Conservation (phyloP, 1,140 invertebrate species). For the Caenorhabditis inopinata region DNA sequence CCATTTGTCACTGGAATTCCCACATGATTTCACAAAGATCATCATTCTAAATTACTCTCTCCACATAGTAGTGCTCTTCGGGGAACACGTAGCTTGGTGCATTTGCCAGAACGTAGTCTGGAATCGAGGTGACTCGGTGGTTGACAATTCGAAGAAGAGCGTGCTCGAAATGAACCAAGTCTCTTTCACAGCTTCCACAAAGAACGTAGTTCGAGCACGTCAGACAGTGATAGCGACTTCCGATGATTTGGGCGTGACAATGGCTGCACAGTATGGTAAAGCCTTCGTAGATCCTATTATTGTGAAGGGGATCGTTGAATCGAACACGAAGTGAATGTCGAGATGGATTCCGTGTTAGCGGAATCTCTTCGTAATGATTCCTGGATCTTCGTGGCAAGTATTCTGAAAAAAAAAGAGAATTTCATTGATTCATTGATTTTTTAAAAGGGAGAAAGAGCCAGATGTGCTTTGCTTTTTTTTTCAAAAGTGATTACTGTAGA, state of each 20-base stretch:
- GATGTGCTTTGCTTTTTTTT: too few relatives aligned
- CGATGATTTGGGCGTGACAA: constrained; percentile 62
- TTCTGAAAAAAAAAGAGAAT: too few relatives aligned
- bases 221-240: constrained; percentile 83
- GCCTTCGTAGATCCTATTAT: background rate
- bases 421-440: too few relatives aligned
- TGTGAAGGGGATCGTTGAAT: background rate
- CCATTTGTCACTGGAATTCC: too few relatives aligned
- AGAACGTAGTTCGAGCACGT: constrained; percentile 81
- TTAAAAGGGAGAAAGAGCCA: too few relatives aligned
- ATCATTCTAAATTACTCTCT: background rate
- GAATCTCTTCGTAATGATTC: background rate
- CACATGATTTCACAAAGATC: too few relatives aligned
- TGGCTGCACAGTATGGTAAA: background rate
- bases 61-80: background rate
- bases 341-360: background rate
- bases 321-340: background rate
- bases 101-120: background rate
- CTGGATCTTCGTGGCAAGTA: background rate
- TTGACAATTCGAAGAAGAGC: constrained; percentile 76
- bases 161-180: constrained; percentile 76
- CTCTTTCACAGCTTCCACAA: constrained; percentile 76
- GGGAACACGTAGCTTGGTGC: background rate
- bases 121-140: constrained; percentile 50
- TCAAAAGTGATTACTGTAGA: too few relatives aligned